Percentiles rank a stretch among this genome's conserved stretches.
These are phyloP conservation scores for Zophobas morio DNA, from an alignment of 1,140 invertebrate species.

Conservation along the genomic window DNA sequence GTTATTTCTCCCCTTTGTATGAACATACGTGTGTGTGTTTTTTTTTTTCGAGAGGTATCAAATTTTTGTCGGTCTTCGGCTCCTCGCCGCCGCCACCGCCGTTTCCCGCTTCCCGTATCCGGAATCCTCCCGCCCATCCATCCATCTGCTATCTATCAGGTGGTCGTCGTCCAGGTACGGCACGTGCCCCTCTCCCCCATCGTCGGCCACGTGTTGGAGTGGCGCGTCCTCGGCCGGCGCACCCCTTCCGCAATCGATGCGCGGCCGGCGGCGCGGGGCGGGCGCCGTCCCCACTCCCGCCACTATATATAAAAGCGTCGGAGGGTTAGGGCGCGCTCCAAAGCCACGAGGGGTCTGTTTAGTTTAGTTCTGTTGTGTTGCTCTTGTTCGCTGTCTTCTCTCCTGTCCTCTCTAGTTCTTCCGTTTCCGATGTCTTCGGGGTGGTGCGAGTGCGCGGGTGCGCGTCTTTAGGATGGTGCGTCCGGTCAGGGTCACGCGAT, in stretches of 20 bases:
- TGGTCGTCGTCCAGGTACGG: constrained; percentile 59
- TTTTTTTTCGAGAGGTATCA: no score
- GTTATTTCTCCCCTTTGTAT: no score
- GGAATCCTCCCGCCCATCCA: no score
- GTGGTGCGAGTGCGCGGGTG: constrained; percentile 66
- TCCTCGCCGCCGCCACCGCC: not conserved
- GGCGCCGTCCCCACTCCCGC: constrained; percentile 55
- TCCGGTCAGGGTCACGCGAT: constrained; percentile 41
- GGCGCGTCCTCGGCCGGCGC: constrained; percentile 49
- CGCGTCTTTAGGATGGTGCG: constrained; percentile 21
- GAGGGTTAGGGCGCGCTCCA: constrained; percentile 66
- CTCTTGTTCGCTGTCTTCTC: constrained; percentile 60
- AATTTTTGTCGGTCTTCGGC: not conserved
- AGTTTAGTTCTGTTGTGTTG: constrained; percentile 56
- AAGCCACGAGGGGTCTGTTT: constrained; percentile 70
- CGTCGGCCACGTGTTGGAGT: constrained; percentile 62
- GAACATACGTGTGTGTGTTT: no score
- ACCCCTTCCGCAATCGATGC: constrained; percentile 64
- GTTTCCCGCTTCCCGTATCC: no score
- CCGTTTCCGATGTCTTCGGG: constrained; percentile 45
- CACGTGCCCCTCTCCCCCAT: constrained; percentile 49
- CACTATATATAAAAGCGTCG: constrained; percentile 67
- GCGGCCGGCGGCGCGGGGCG: constrained; percentile 48
- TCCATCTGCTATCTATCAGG: constrained; percentile 55
- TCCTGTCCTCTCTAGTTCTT: constrained; percentile 67